Evolutionary conservation across 2,113 vertebrate species (phyloP).

Genomic region (Oryctolagus cuniculus): DNA sequence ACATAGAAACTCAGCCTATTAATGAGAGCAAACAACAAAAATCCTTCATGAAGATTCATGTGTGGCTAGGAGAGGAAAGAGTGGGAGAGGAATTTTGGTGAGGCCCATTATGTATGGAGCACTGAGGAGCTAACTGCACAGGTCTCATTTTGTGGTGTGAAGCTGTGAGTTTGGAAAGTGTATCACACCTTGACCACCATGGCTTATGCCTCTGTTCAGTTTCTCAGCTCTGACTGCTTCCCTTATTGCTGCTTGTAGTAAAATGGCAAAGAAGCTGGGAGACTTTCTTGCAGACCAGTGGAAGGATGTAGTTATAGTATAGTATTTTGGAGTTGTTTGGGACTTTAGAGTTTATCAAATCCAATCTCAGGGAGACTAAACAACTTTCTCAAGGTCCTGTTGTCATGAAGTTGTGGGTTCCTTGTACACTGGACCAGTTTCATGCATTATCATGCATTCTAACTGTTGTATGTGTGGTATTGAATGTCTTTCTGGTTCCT

Average conservation of each 20-base stretch:
- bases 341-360: conserved; percentile 27
- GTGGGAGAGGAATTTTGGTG: background rate
- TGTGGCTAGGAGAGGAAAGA: background rate
- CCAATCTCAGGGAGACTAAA: background rate
- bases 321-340: background rate
- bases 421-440: background rate
- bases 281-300: background rate
- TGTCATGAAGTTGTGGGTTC: background rate
- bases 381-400: background rate
- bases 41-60: background rate
- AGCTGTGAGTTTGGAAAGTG: background rate
- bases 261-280: background rate
- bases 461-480: background rate
- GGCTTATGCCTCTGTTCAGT: background rate
- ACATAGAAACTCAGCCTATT: background rate
- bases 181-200: background rate
- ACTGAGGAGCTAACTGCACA: background rate
- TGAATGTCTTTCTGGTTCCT: background rate
- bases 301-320: background rate
- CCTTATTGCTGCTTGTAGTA: background rate
- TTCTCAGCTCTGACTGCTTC: background rate
- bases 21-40: background rate
- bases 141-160: background rate
- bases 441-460: background rate
- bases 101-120: fast-evolving